Conservation (phyloP, 2,888 invertebrate species). For the Stenurella melanura region DNA sequence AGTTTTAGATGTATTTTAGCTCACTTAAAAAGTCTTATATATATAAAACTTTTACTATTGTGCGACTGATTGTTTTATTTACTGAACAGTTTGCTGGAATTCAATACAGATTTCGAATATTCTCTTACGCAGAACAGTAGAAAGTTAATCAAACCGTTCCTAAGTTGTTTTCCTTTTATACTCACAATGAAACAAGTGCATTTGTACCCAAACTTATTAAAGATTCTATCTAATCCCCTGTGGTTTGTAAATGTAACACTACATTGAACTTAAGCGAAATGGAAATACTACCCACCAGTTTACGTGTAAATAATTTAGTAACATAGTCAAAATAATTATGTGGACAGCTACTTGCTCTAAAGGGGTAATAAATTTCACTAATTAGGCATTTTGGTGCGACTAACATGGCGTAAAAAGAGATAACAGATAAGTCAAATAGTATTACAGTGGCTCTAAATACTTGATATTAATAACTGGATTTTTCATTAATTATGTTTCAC, state of each 20-base stretch:
- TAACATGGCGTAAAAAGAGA: conserved; percentile 12
- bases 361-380: conserved; percentile 31
- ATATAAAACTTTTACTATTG: conserved; percentile 46
- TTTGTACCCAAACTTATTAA: conserved; percentile 21
- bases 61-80: conserved; percentile 53
- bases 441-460: background rate
- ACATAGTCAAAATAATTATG: conserved; percentile 29
- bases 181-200: conserved; percentile 30
- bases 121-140: conserved; percentile 36
- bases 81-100: conserved; percentile 45
- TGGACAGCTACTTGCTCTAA: conserved; percentile 22
- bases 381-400: conserved; percentile 29
- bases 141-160: conserved; percentile 36
- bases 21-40: conserved; percentile 49
- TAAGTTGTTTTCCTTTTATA: conserved; percentile 40
- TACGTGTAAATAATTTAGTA: conserved; percentile 24
- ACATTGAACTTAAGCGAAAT: background rate
- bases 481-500: background rate
- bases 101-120: conserved; percentile 47
- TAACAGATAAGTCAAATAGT: conserved; percentile 16
- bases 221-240: conserved; percentile 25
- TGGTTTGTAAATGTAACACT: conserved; percentile 12
- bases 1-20: conserved; percentile 52
- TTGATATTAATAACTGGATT: background rate
- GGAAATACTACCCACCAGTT: conserved; percentile 16